Evolutionary conservation across 2,113 vertebrate species (phyloP), one percentile per base, ranked within the genome.

Genomic region (Dipodomys spectabilis): DNA sequence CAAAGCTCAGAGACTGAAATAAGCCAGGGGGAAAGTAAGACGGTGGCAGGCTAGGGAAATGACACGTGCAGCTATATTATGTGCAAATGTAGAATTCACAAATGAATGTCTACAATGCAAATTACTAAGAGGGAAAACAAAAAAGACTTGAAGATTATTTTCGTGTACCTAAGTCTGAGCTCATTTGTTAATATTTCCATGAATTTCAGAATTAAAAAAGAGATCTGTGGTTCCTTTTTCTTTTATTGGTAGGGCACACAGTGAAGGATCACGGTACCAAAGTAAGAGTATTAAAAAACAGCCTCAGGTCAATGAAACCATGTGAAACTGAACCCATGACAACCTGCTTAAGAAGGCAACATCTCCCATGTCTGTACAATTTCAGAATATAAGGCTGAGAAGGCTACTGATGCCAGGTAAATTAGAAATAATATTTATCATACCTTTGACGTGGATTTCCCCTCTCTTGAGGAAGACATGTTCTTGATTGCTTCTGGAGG

Each of bases 401-500:
- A 39, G 39, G 39, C 5, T 39, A 64, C 2, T 81, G 62, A 64
- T 74, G 6, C 1, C 71, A 79, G 68, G 69, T 15, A 39, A 88
- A 60, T 45, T 11, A 15, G 6, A 78, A n/a, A 11, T 53, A 89
- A 82, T 16, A 23, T 69, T 79, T 71, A 80, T 6, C n/a, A 69
- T 98, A 99, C 99, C 99, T 99, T 99, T 78, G 99, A 99, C 60
- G 98, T 98, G 69, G 98, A 97, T 92, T 98, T 99, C 94, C 99
- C 99, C 96, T 98, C 98, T 93, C 98, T 96, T 95, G 98, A 98
- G 22, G 99, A 98, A 84, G 99, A 99, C 30, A 98, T 99, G 96
- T 99, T 99, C 98, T 98, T 99, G 97, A 99, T 99, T 94, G 99
- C 99, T 97, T 99, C 99, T 2, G 99, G 99, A 25, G 99, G 98